These are phyloP conservation scores for Heterocephalus glaber DNA, from an alignment of 2,113 vertebrate genomes.

Conservation along the genomic window DNA sequence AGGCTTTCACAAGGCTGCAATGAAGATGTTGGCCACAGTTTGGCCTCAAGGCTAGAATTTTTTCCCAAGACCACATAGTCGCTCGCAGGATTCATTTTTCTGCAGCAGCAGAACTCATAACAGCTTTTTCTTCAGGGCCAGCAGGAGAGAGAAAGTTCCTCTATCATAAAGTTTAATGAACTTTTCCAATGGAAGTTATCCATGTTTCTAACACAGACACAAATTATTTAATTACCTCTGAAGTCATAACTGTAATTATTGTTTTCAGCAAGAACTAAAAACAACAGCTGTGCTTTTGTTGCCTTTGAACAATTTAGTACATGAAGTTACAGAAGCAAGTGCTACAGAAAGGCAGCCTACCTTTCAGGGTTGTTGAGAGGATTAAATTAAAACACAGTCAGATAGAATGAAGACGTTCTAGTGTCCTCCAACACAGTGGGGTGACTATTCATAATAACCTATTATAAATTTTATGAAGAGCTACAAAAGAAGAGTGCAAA, in stretches of 20 bases:
- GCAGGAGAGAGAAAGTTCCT: neutral
- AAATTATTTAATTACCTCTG: conserved; percentile 39
- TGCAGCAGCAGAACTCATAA: neutral
- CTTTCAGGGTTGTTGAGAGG: neutral
- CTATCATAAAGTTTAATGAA: conserved; percentile 6
- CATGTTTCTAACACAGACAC: neutral
- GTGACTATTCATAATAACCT: neutral
- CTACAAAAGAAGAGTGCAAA: neutral
- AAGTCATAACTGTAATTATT: neutral
- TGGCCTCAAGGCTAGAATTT: neutral
- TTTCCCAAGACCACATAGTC: neutral
- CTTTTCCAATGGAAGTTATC: conserved; percentile 42
- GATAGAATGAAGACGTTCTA: neutral
- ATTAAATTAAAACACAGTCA: neutral
- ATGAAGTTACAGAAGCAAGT: conserved; percentile 18
- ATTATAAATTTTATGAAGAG: neutral
- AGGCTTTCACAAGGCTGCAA: neutral
- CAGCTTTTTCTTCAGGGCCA: neutral
- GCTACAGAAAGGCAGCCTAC: neutral
- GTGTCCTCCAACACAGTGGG: neutral
- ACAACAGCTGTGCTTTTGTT: neutral
- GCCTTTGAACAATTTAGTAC: neutral
- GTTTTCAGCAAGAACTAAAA: neutral
- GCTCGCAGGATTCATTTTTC: neutral
- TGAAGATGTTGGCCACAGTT: neutral